Evolutionary conservation across 2,113 vertebrate species (phyloP).

Genomic region (Orientallactaga bullata): DNA sequence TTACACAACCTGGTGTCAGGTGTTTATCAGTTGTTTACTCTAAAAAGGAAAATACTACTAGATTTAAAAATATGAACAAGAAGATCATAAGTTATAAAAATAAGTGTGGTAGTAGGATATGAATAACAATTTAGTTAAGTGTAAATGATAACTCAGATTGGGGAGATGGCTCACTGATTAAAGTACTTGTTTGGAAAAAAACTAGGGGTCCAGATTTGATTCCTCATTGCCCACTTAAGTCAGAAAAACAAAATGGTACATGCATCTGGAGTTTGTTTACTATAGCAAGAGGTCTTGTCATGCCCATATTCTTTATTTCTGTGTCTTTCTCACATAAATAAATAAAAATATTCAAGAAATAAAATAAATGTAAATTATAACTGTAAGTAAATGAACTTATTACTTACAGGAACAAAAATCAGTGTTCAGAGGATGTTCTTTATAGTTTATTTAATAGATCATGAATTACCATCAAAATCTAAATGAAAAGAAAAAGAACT

Average conservation of each 20-base stretch:
- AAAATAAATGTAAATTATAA: constrained; percentile 33
- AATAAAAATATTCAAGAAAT: no score
- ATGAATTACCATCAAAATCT: constrained; percentile 47
- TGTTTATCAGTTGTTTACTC: not conserved
- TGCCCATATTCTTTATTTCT: no score
- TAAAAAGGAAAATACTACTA: not conserved
- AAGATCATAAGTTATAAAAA: constrained; percentile 22
- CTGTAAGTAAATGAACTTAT: constrained; percentile 35
- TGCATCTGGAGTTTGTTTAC: no score
- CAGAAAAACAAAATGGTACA: no score
- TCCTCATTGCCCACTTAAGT: no score
- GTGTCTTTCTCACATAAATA: no score
- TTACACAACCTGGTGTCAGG: not conserved
- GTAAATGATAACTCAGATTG: not conserved
- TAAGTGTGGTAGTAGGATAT: not conserved
- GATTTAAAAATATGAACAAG: not conserved
- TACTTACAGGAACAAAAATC: not conserved
- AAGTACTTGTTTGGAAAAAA: no score
- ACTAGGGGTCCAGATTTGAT: no score
- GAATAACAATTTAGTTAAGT: constrained; percentile 49
- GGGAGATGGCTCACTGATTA: no score
- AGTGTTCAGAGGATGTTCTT: constrained; percentile 18
- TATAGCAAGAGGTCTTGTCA: no score
- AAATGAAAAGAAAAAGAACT: constrained; percentile 67
- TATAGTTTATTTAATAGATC: constrained; percentile 53